phyloP scores from a whole-genome alignment of 2,113 vertebrate species.

The Ahaetulla prasina region DNA sequence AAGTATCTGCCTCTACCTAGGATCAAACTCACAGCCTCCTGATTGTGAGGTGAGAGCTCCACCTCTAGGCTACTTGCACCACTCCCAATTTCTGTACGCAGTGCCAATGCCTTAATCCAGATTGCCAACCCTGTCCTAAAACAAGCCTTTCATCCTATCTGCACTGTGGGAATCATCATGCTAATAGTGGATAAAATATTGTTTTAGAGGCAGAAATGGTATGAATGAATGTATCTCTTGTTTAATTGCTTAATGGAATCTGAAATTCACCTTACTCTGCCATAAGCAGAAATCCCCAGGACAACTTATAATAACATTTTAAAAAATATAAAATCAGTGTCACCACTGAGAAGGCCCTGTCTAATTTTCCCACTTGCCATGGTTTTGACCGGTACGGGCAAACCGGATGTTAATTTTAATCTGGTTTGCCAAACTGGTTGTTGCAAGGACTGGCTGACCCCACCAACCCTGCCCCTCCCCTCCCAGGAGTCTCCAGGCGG shows the following conservation, averaged over 20 bases:
- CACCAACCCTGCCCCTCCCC: too few species aligned
- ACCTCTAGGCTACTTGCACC: too few species aligned
- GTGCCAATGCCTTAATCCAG: background rate
- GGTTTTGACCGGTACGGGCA: too few species aligned
- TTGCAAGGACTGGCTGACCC: too few species aligned
- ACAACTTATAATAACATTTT: background rate
- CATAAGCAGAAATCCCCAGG: too few species aligned
- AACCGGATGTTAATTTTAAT: too few species aligned
- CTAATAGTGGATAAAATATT: background rate
- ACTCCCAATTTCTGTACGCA: background rate
- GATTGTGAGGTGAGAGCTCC: too few species aligned
- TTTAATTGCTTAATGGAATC: background rate
- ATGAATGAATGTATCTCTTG: background rate
- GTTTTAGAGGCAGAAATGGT: background rate
- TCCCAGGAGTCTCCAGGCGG: too few species aligned
- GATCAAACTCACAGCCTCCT: too few species aligned
- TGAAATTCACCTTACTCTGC: background rate
- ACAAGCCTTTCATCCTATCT: background rate
- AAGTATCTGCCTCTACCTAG: too few species aligned
- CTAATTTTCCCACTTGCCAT: background rate
- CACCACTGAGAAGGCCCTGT: background rate
- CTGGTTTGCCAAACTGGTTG: too few species aligned
- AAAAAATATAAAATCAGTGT: background rate
- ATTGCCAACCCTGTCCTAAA: too few species aligned
- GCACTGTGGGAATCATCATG: background rate